Conservation (phyloP, 2,113 vertebrate genomes). For the Pelusios castaneus region DNA sequence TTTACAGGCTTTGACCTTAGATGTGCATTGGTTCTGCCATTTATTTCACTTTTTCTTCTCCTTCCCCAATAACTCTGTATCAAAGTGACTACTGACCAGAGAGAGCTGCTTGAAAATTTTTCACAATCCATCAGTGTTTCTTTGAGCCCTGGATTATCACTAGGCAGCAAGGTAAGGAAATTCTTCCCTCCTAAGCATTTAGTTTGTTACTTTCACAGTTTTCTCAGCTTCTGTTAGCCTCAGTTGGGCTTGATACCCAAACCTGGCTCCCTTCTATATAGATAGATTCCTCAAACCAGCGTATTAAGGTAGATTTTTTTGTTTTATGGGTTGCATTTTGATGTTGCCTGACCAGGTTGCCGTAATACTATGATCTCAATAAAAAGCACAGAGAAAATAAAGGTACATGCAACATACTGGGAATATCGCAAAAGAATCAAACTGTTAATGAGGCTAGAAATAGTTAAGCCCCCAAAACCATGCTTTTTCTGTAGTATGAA, state of each 20-base stretch:
- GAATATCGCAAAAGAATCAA: background rate
- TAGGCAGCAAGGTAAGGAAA: background rate
- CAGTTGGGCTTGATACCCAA: background rate
- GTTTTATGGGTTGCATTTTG: background rate
- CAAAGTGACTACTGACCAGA: background rate
- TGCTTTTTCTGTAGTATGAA: background rate
- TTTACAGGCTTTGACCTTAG: background rate
- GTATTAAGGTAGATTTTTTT: background rate
- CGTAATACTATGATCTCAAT: background rate
- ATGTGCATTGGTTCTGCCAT: background rate
- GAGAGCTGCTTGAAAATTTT: background rate
- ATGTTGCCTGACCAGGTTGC: background rate
- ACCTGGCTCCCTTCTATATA: background rate
- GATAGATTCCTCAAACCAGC: background rate
- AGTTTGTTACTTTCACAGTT: background rate
- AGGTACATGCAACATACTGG: background rate
- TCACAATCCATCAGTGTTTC: background rate
- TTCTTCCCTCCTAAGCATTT: background rate
- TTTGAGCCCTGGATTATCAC: background rate
- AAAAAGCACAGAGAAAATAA: background rate
- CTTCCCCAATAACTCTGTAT: background rate
- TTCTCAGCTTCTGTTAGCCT: background rate
- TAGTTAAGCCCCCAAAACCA: background rate
- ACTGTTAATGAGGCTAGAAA: background rate
- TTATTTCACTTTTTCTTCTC: background rate